phyloP scores from a whole-genome alignment of 2,113 vertebrate genomes.

The Esox niger region DNA sequence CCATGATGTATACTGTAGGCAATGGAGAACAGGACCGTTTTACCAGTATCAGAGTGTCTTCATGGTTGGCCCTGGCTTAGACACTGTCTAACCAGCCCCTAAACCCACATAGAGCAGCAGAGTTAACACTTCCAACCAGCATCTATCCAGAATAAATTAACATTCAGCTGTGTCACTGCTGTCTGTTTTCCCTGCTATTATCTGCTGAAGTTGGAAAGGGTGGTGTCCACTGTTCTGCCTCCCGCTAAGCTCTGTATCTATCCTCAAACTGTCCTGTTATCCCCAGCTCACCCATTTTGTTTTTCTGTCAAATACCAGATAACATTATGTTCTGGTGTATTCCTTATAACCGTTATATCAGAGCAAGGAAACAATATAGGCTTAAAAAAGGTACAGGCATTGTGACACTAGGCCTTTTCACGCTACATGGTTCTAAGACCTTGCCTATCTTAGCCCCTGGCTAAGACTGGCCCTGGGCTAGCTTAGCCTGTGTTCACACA shows the following conservation, averaged over 20 bases:
- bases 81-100: not conserved
- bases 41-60: not conserved
- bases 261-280: not conserved
- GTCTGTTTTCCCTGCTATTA: too few species aligned
- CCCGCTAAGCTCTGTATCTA: not conserved
- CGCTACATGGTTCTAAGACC: too few species aligned
- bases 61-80: not conserved
- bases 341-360: too few species aligned
- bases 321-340: too few species aligned
- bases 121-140: not conserved
- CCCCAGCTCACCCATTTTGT: not conserved
- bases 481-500: too few species aligned
- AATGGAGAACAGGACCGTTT: too few species aligned
- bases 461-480: too few species aligned
- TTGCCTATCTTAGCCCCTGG: too few species aligned
- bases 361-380: too few species aligned
- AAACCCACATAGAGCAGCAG: not conserved
- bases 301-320: not conserved
- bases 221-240: conserved; percentile 15
- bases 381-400: too few species aligned
- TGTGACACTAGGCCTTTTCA: too few species aligned
- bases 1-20: not conserved
- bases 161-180: conserved; percentile 20
- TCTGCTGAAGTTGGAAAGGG: too few species aligned
- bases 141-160: conserved; percentile 30